phyloP scores from a whole-genome alignment of 2,797 vertebrate species.

The Gambelia wislizenii region DNA sequence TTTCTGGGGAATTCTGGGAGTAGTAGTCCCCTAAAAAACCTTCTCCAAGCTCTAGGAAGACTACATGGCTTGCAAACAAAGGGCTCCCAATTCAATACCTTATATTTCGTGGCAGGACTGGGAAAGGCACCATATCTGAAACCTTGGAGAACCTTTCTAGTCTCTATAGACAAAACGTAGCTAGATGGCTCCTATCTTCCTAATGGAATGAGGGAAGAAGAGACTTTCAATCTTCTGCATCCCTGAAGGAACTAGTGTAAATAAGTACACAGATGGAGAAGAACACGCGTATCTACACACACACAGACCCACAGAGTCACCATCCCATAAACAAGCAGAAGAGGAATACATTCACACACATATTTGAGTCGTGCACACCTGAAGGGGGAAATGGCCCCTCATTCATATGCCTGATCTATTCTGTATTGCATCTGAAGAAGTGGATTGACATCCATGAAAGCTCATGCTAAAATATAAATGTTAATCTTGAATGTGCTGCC shows the following conservation, averaged over 20 bases:
- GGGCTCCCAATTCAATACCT: neutral
- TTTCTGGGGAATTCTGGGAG: too few relatives aligned
- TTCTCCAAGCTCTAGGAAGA: too few relatives aligned
- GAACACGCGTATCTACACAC: neutral
- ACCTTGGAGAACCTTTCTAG: too few relatives aligned
- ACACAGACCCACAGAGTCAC: neutral
- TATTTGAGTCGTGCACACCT: neutral
- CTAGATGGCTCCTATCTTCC: neutral
- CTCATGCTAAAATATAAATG: too few relatives aligned
- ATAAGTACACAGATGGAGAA: neutral
- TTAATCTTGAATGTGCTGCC: too few relatives aligned
- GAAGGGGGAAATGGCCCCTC: neutral
- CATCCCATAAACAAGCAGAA: neutral
- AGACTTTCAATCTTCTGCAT: neutral
- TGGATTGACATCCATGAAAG: too few relatives aligned
- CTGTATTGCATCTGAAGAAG: too few relatives aligned
- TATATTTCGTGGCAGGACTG: neutral
- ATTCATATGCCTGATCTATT: neutral
- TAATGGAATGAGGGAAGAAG: neutral
- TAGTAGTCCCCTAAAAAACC: too few relatives aligned
- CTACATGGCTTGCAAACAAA: neutral
- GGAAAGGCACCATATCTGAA: neutral
- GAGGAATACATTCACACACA: neutral
- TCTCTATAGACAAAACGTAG: neutral
- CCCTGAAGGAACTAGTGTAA: neutral